Percentiles rank a stretch among this genome's conserved stretches.
phyloP scores from a whole-genome alignment of 2,113 vertebrate species.

The Hydropotes inermis region DNA sequence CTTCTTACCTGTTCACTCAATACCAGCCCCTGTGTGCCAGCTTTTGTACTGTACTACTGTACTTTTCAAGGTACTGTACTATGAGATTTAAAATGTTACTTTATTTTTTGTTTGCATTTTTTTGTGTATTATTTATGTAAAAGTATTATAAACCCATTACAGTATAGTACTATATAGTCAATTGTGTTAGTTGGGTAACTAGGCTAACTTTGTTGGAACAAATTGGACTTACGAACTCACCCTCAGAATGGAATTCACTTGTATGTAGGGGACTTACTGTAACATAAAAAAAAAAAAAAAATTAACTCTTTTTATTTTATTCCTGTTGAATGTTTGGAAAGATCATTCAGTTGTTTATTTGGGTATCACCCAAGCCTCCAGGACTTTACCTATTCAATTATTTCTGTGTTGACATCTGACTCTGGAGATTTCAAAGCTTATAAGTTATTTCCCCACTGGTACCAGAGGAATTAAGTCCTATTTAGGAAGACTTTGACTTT shows the following conservation, averaged over 20 bases:
- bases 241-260: neutral
- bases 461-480: conserved; percentile 61
- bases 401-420: conserved; percentile 43
- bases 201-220: neutral
- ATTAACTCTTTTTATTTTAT: neutral
- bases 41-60: neutral
- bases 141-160: neutral
- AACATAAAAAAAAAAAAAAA: neutral
- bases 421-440: conserved; percentile 60
- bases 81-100: neutral
- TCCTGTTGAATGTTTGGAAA: neutral
- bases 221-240: neutral
- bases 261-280: neutral
- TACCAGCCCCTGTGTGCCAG: neutral
- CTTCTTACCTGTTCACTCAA: neutral
- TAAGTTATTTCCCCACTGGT: conserved; percentile 65
- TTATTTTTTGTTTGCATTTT: neutral
- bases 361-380: neutral
- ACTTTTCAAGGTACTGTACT: neutral
- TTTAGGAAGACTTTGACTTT: conserved; percentile 67
- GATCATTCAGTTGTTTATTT: conserved; percentile 33
- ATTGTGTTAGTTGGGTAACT: neutral
- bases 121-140: neutral
- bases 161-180: neutral
- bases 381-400: conserved; percentile 59